A percentile compares a stretch with the other conserved stretches of the same genome.
Evolutionary conservation across 2,888 invertebrate species (phyloP).

Genomic region (Nephrotoma appendiculata): DNA sequence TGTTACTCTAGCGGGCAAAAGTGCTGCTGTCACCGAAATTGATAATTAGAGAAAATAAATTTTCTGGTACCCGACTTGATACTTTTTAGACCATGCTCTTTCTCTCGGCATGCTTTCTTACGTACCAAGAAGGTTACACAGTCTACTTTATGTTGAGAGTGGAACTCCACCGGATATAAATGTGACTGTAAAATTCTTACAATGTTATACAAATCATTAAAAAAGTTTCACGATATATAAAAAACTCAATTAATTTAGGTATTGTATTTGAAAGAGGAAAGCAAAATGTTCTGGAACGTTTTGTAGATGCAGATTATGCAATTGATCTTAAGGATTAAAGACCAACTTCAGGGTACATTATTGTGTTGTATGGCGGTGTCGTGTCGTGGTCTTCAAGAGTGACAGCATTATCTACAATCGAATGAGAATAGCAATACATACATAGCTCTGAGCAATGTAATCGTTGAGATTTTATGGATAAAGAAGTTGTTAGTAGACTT

Average conservation of each 20-base stretch:
- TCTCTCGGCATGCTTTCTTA: no score
- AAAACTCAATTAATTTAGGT: not conserved
- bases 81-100: no score
- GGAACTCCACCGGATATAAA: not conserved
- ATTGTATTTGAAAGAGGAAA: not conserved
- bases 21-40: no score
- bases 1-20: no score
- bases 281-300: not conserved
- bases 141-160: not conserved
- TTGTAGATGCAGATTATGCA: not conserved
- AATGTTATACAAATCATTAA: not conserved
- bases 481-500: not conserved
- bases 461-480: not conserved
- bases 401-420: not conserved
- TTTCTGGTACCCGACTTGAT: no score
- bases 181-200: no score
- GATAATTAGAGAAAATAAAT: no score
- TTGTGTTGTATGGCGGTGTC: no score
- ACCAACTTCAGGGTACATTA: not conserved
- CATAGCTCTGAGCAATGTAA: not conserved
- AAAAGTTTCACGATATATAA: not conserved
- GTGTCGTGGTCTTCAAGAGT: not conserved
- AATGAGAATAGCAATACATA: constrained; percentile 1
- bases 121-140: no score
- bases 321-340: not conserved